Base-by-base conservation (phyloP, 2,797 vertebrate genomes). In the Trematomus bernacchii region DNA sequence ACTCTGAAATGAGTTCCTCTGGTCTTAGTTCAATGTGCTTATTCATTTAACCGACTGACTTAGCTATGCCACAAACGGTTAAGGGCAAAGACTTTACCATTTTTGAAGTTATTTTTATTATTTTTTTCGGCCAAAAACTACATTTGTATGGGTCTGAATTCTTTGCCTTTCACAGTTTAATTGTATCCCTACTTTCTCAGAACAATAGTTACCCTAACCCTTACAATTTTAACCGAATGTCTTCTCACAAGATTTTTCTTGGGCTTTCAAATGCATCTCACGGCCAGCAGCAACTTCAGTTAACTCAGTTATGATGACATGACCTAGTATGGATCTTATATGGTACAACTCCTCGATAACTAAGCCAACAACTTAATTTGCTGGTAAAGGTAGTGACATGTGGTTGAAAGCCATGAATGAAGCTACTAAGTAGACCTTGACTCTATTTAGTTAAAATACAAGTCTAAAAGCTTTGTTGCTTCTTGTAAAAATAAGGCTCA, bases 1-100 rank as follows among this genome's bases (percentile, higher is more conserved):
- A 52, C 73, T 77, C 62, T 90, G 79, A 91, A 93, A 90, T 92
- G 81, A 82, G 91, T 94, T 93, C 86, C 89, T 93, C 89, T 67
- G 58, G 43, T 58, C 6, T 1, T 87, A 82, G 79, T 65, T 79
- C n/a, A 66, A 2, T 83, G 75, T 87, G 84, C 85, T 82, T 80
- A 70, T 64, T 79, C 55, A 61, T 71, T 64, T 73, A 63, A 85
- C 57, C 71, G 6, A 77, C 37, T 58, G 58, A 51, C 66, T 82
- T 18, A 1, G 65, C 63, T 10, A 6, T 30, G 55, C 43, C 15
- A 9, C 46, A 43, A 43, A 66, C 60, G 33, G 55, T 76, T 70
- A 70, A 70, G 66, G 73, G 66, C 72, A 80, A 81, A 88, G 63
- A 86, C 55, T 62, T 76, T 55, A 91, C 80, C 78, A 75, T 59